These are phyloP conservation scores for Geodia barretti DNA, from an alignment of 37 sponge, comb jelly and placozoan genomes.

Conservation along the genomic window DNA sequence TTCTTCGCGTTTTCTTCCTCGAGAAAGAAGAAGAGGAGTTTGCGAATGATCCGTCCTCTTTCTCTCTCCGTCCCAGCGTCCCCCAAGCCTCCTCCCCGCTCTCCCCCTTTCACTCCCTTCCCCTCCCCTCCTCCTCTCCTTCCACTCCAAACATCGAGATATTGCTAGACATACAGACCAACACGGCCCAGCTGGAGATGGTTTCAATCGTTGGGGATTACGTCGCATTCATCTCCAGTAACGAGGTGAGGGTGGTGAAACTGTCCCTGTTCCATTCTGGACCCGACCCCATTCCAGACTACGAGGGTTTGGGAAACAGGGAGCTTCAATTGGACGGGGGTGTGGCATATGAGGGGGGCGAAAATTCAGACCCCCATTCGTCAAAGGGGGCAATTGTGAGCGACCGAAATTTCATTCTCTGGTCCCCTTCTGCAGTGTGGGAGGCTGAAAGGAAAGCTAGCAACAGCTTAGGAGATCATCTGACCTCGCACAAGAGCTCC, in stretches of 20 bases:
- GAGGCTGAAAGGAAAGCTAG: constrained; percentile 29
- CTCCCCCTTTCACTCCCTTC: background rate
- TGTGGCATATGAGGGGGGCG: background rate
- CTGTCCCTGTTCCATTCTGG: constrained; percentile 9
- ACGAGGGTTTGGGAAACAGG: background rate
- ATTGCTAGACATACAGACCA: constrained; percentile 42
- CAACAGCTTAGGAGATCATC: background rate
- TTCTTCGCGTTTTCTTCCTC: constrained; percentile 37
- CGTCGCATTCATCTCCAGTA: constrained; percentile 51
- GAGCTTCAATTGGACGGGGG: too few relatives aligned
- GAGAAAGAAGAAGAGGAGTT: background rate
- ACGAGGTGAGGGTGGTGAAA: constrained; percentile 49
- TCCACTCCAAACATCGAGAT: constrained; percentile 20
- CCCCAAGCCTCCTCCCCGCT: background rate
- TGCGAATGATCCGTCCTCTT: background rate
- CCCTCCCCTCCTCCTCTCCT: background rate
- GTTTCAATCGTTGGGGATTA: constrained; percentile 41
- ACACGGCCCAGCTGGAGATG: constrained; percentile 16
- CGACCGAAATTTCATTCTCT: constrained; percentile 33
- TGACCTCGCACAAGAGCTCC: constrained; percentile 2
- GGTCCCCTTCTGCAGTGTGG: constrained; percentile 65
- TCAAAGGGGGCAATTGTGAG: background rate
- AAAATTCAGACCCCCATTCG: background rate
- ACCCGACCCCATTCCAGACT: background rate
- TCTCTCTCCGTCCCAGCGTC: too few relatives aligned